Evolutionary conservation across 1,140 invertebrate genomes (phyloP).

Genomic region (Pemphigus obesinymphae): DNA sequence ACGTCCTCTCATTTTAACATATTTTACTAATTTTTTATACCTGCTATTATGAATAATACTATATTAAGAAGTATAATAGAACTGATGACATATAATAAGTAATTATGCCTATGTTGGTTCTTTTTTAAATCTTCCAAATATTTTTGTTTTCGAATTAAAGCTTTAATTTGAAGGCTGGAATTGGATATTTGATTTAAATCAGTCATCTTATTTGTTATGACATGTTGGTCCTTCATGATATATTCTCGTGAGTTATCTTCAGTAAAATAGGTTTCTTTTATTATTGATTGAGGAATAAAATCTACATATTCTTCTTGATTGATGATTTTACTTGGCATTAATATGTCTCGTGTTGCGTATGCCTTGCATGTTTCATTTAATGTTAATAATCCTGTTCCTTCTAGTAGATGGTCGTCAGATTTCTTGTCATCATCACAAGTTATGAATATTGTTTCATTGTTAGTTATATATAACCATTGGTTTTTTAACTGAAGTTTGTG

Average conservation of each 20-base stretch:
- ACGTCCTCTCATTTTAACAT: no score
- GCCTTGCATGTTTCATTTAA: background rate
- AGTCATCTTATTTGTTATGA: no score
- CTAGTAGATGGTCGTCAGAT: rapidly evolving
- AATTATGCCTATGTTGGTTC: background rate
- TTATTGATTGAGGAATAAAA: background rate
- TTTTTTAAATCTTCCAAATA: background rate
- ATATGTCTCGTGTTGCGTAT: background rate
- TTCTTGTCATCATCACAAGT: background rate
- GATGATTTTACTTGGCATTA: no score
- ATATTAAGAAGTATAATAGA: no score
- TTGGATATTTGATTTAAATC: background rate
- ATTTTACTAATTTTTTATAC: no score
- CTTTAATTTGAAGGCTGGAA: background rate
- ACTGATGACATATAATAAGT: background rate
- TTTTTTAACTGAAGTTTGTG: background rate
- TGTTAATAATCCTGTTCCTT: background rate
- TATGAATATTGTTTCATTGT: background rate
- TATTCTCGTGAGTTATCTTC: no score
- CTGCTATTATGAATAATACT: no score
- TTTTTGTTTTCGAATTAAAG: background rate
- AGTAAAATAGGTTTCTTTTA: background rate
- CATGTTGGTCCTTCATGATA: no score
- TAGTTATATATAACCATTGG: no score
- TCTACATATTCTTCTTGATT: rapidly evolving